Base-by-base conservation (phyloP, 2,888 invertebrate species). In the Himalopsyche anomala region DNA sequence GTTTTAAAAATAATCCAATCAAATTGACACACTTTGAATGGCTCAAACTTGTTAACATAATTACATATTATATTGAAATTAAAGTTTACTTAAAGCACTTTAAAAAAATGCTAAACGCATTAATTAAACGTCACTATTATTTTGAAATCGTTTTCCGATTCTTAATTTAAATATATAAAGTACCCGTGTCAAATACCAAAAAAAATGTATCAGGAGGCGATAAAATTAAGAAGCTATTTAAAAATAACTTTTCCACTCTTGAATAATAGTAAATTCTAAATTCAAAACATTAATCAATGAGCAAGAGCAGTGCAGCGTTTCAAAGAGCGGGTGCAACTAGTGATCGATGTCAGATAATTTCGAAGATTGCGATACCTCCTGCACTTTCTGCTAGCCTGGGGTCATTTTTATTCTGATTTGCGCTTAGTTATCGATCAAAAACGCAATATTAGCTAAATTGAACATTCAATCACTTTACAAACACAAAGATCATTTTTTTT, bases 291-390 rank as follows among this genome's bases (percentile, higher is more conserved):
- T 62, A 4, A 4, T 62, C 62, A 62, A 62, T 62, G 62, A 62
- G 28, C 8, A 11, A 8, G 9, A 19, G 56, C n/a, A 62, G 62
- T 15, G 62, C 28, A 19, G 62, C 5, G 62, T 62, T 11, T 62
- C 8, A 62, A 62, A 62, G 56, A n/a, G 51, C 82, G 42, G 82
- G 8, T 36, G 55, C 84, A 55, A 42, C 85, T 81, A 87, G 85
- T 87, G 87, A 87, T 87, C 85, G 87, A 87, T 87, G 87, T 83
- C 56, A 56, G 80, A 81, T 85, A 87, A 87, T 85, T 83, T 62
- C 62, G 80, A 82, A 79, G 87, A 85, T 87, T 80, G 81, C 82
- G 89, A 88, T 89, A 89, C 88, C 89, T 88, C 90, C 89, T 89
- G 55, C 87, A 45, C 62, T 84, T 82, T 80, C 86, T 88, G 84